phyloP scores from a whole-genome alignment of 2,888 invertebrate species.

The Volucella zonaria region DNA sequence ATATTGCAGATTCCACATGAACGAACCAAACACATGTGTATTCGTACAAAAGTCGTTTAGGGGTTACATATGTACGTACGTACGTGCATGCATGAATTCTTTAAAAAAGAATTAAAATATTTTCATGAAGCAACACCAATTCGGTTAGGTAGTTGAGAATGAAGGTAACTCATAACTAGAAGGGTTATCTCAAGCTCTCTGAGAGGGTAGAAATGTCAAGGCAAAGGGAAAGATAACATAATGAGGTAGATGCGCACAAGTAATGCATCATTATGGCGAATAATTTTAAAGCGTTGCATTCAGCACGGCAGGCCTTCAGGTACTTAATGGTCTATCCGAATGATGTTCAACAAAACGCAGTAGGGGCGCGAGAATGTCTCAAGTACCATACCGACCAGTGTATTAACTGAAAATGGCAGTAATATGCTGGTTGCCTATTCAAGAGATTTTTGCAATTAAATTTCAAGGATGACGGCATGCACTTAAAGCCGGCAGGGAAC shows the following conservation, averaged over 20 bases:
- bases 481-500: no score
- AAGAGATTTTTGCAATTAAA: constrained; percentile 44
- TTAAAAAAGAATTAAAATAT: constrained; percentile 62
- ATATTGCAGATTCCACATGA: constrained; percentile 56
- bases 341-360: no score
- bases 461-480: constrained; percentile 1
- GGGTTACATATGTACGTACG: no score
- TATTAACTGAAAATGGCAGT: constrained; percentile 38
- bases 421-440: constrained; percentile 40
- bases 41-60: background rate
- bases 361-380: no score
- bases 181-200: background rate
- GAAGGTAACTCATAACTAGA: background rate
- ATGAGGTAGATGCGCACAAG: background rate
- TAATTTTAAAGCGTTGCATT: constrained; percentile 40
- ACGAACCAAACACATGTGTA: constrained; percentile 48
- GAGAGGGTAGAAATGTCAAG: background rate
- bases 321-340: no score
- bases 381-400: constrained; percentile 16
- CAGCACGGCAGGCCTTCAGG: background rate
- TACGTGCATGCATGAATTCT: background rate
- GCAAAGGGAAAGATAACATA: background rate
- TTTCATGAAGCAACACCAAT: background rate
- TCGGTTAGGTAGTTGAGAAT: no score
- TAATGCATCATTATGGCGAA: constrained; percentile 31